A percentile compares a stretch with the other conserved stretches of the same genome.
phyloP scores from a whole-genome alignment of 2,888 invertebrate species.

The Volucella inflata region DNA sequence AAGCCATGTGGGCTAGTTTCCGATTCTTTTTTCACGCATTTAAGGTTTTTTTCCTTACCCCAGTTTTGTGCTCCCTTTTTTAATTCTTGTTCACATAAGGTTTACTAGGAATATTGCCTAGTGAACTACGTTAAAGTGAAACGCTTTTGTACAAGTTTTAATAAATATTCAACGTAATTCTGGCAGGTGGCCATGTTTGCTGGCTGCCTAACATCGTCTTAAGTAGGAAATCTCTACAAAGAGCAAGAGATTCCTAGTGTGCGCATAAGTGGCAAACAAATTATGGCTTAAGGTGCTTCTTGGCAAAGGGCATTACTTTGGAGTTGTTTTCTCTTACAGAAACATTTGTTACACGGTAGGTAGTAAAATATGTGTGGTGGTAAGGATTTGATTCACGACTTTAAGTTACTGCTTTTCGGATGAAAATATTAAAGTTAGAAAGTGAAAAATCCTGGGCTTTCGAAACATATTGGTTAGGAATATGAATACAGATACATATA shows the following conservation, averaged over 20 bases:
- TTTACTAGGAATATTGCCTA: neutral
- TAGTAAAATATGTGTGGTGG: too few species aligned
- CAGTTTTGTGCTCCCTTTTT: neutral
- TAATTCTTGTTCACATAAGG: conserved; percentile 18
- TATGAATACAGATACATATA: too few species aligned
- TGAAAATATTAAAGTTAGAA: too few species aligned
- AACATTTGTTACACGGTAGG: conserved; percentile 30
- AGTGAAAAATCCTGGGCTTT: too few species aligned
- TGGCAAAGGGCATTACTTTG: conserved; percentile 33
- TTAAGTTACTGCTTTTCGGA: too few species aligned
- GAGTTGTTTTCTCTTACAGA: neutral
- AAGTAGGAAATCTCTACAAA: conserved; percentile 23
- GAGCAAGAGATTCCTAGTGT: conserved; percentile 30
- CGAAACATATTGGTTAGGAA: too few species aligned
- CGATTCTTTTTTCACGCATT: conserved; percentile 56
- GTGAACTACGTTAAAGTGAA: neutral
- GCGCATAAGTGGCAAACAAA: conserved; percentile 56
- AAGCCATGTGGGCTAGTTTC: conserved; percentile 12
- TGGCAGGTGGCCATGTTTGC: conserved; percentile 67
- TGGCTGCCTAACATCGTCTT: conserved; percentile 36
- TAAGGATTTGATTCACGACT: too few species aligned
- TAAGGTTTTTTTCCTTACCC: conserved; percentile 12
- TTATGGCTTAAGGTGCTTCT: conserved; percentile 36
- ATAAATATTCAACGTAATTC: conserved; percentile 63
- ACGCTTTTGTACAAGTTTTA: conserved; percentile 38